phyloP scores from a whole-genome alignment of 2,797 vertebrate species.

The Arnoldichthys spilopterus region DNA sequence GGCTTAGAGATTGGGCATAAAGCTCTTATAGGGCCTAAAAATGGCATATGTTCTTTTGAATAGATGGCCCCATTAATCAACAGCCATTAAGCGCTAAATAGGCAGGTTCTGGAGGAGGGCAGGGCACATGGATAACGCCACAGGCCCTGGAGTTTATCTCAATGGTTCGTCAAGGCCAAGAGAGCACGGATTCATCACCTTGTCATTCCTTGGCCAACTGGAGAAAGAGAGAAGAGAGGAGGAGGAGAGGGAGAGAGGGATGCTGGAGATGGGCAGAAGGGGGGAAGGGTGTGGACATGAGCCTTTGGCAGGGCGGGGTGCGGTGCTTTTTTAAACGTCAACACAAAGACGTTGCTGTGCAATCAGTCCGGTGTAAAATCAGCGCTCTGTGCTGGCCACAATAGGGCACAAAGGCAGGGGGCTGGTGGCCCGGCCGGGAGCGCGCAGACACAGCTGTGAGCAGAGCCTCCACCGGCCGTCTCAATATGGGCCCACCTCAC shows the following conservation, averaged over 20 bases:
- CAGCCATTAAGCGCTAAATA: constrained; percentile 82
- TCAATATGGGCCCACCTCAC: constrained; percentile 90
- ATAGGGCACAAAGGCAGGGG: constrained; percentile 85
- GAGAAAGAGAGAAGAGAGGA: constrained; percentile 44
- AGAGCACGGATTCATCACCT: constrained; percentile 78
- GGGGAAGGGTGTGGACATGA: constrained; percentile 58
- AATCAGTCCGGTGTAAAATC: constrained; percentile 88
- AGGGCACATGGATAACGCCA: constrained; percentile 59
- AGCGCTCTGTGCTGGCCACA: constrained; percentile 81
- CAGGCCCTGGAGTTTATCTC: constrained; percentile 44
- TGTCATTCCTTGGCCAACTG: constrained; percentile 66
- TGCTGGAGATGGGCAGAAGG: constrained; percentile 42
- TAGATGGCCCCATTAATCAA: constrained; percentile 85
- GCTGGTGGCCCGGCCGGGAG: constrained; percentile 87
- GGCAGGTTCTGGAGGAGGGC: constrained; percentile 77
- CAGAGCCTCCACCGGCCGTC: constrained; percentile 83
- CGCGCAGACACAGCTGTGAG: constrained; percentile 88
- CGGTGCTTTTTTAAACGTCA: constrained; percentile 63
- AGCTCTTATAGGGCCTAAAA: constrained; percentile 69
- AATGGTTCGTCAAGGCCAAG: constrained; percentile 68
- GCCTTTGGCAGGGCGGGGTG: constrained; percentile 67
- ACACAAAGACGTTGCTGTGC: constrained; percentile 85
- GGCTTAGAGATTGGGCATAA: constrained; percentile 75
- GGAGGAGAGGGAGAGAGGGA: constrained; percentile 28
- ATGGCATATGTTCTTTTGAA: constrained; percentile 80